Evolutionary conservation across 30 jellyfish, hydroid and myxozoan genomes (phyloP), one percentile per base, ranked within the genome.

Genomic region (Mastigias papua): DNA sequence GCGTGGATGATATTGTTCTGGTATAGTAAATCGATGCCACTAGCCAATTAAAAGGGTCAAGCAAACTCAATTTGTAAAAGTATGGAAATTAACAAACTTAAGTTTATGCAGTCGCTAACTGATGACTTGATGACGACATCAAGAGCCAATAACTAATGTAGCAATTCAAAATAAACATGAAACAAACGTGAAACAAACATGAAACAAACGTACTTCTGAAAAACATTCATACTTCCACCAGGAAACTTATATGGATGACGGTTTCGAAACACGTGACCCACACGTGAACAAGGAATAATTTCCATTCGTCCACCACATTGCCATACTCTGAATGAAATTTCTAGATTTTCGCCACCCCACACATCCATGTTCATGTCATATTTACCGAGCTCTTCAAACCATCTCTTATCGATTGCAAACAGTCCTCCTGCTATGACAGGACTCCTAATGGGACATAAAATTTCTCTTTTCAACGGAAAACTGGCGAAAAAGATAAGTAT

Each of bases 281-380:
- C 99, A 31, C 99, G 96, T 46, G 99, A 95, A 68, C 99, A 95
- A 17, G 99, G 99, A 35, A 95, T 63, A 13, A 95, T 95, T 35
- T 84, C 92, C 99, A 95, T 95, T 17, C 84, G 78, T 2, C 99
- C 99, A 60, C 99, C 99, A 81, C 99, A 95, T 73, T 89, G 97
- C 99, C 99, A 95, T 0, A 96, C 76, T 5, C 99, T 95, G 81
- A 95, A 93, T 16, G 99, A 95, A 72, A 95, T 89, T 86, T 95
- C 99, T 22, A 95, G 66, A 65, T 95, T 95, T 64, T 95, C 99
- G 13, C 99, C 99, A 32, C 99, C 99, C 99, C 99, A 95, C 0
- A 95, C 97, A 71, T 95, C 99, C 99, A 95, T 95, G 28, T 78
- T 86, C 92, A 78, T 84, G 91, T 95, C 99, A 58, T 95, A 95